Evolutionary conservation across 2,113 vertebrate species (phyloP).

Genomic region (Corythoichthys intestinalis): DNA sequence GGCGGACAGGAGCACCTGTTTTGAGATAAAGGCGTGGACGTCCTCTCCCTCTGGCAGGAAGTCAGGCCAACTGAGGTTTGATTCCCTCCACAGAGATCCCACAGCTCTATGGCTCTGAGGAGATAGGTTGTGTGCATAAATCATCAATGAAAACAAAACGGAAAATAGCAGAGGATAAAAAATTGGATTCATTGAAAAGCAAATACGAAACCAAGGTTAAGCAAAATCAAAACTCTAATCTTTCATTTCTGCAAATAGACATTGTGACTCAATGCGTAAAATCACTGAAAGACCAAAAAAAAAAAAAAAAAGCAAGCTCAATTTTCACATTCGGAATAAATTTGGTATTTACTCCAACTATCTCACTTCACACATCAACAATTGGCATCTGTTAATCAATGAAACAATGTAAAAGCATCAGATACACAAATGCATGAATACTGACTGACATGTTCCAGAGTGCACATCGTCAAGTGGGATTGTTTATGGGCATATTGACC

Average conservation of each 20-base stretch:
- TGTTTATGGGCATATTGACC: too few species aligned
- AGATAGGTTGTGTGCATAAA: not conserved
- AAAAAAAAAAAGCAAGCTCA: not conserved
- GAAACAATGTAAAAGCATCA: too few species aligned
- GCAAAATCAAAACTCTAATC: not conserved
- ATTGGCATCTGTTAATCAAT: too few species aligned
- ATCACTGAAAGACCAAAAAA: too few species aligned
- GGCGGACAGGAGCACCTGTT: conserved; percentile 76
- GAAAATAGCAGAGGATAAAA: not conserved
- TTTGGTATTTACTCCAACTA: too few species aligned
- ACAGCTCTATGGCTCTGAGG: conserved; percentile 97
- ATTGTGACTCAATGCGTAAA: not conserved
- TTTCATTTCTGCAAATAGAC: not conserved
- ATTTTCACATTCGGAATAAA: too few species aligned
- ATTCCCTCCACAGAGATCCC: conserved; percentile 88
- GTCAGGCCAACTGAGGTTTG: conserved; percentile 86
- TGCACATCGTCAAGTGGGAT: too few species aligned
- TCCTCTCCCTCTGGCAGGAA: conserved; percentile 87
- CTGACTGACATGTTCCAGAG: too few species aligned
- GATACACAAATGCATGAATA: too few species aligned
- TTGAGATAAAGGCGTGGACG: conserved; percentile 84
- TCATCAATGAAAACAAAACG: not conserved
- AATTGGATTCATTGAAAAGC: not conserved
- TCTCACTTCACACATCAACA: too few species aligned
- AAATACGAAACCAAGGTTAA: not conserved